Base-by-base conservation (phyloP, 2,888 invertebrate species). In the Protodeltote pygarga region DNA sequence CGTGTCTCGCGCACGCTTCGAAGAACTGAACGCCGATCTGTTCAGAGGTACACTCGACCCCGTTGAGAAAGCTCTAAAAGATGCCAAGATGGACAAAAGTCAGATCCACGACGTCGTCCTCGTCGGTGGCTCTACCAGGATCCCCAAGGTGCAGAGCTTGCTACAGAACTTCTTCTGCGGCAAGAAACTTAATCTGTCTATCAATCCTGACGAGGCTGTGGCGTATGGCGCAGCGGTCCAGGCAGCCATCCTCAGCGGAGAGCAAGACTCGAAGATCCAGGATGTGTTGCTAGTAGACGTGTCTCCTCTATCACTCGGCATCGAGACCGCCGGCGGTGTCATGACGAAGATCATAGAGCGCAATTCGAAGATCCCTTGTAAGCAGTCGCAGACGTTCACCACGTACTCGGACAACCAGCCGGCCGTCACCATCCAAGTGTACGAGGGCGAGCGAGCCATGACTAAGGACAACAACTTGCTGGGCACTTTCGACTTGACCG, bases 381-480 rank as follows among this genome's bases (percentile, higher is more conserved):
- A 95, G 73, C 95, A 95, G 78, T 91, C 94, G 0, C 94, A 95
- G 77, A 94, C 93, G 0, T 97, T 97, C 87, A 95, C 96, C 27
- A 97, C 97, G 0, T 96, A 95, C 77, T 88, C 95, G 0, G 97
- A 97, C 87, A 97, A 96, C 85, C 97, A 97, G 81, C 93, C 95
- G 0, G 95, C 93, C 0, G 96, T 96, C 28, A 94, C 94, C 14
- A 94, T 96, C 50, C 95, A 95, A 79, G 95, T 95, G 9, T 95
- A 93, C 77, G 95, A 96, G 79, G 96, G 96, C 17, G 96, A 96
- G 83, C 91, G 97, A 21, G 94, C 95, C 10, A 95, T 96, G 95
- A 96, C 96, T n/a, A 95, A 95, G 78, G 95, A 96, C 83, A 96
- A 96, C 88, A 95, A 96, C 77, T 77, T 94, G 3, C 81, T 95